These are phyloP conservation scores for Acholoe squamosa DNA, from an alignment of 2,888 invertebrate genomes.

Conservation along the genomic window DNA sequence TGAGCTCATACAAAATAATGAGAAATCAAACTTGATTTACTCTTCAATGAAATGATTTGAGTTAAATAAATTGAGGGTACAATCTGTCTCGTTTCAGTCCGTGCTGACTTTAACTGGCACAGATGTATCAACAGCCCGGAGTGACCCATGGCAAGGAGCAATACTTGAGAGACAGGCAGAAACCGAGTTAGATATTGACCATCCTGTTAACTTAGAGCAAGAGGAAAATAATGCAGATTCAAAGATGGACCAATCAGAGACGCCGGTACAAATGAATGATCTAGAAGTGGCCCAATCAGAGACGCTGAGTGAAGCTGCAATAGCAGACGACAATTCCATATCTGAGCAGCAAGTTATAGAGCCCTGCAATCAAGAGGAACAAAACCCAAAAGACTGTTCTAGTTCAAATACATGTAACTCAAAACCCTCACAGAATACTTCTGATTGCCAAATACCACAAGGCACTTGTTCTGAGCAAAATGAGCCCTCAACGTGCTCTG, in stretches of 20 bases:
- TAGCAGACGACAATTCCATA: neutral
- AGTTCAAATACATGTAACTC: neutral
- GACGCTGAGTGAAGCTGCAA: neutral
- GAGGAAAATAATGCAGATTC: neutral
- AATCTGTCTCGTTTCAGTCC: neutral
- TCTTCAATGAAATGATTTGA: too few species aligned
- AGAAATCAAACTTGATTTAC: too few species aligned
- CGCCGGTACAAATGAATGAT: neutral
- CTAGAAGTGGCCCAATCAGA: neutral
- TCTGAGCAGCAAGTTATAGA: neutral
- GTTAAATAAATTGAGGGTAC: too few species aligned
- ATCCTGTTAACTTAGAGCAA: neutral
- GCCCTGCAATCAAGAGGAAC: neutral
- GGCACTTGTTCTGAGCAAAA: neutral
- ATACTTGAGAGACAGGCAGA: neutral
- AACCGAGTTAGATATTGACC: neutral
- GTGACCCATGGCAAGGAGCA: neutral
- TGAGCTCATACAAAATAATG: too few species aligned
- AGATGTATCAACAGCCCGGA: neutral
- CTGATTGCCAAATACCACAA: neutral
- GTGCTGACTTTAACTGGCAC: constrained; percentile 5
- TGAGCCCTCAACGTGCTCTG: neutral
- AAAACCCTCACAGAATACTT: neutral
- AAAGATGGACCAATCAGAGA: constrained; percentile 9
- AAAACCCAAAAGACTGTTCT: neutral